These are phyloP conservation scores for Tympanuchus pallidicinctus DNA, from an alignment of 2,113 vertebrate species.

Conservation along the genomic window DNA sequence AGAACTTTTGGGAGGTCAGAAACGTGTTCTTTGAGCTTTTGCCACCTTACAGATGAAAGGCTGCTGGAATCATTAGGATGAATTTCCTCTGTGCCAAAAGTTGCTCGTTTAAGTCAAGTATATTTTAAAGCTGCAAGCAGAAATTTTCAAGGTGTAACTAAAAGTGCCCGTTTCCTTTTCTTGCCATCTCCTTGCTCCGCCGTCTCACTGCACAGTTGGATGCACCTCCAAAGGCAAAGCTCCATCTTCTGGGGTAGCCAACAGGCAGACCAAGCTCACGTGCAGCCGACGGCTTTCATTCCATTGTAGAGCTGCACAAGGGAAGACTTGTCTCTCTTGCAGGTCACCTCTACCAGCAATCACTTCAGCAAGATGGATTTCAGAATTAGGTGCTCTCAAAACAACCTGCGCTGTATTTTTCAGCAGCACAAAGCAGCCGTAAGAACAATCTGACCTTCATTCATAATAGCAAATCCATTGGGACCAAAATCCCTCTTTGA, in stretches of 20 bases:
- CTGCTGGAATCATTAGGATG: neutral
- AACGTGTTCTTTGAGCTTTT: neutral
- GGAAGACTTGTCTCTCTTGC: neutral
- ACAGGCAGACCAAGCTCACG: conserved; percentile 18
- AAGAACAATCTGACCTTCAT: conserved; percentile 51
- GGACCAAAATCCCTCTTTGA: conserved; percentile 31
- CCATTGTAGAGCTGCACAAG: conserved; percentile 8
- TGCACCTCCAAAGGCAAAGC: neutral
- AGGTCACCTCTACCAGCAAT: conserved; percentile 41
- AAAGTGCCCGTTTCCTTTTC: neutral
- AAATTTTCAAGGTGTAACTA: neutral
- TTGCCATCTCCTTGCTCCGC: neutral
- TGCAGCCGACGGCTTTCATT: conserved; percentile 5
- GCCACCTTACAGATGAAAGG: conserved; percentile 13
- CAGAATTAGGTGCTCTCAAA: conserved; percentile 16
- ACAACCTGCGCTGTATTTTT: conserved; percentile 9
- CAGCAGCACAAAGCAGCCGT: neutral
- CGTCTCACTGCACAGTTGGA: neutral
- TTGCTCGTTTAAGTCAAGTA: neutral
- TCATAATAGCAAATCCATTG: conserved; percentile 21
- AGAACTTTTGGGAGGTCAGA: conserved; percentile 22
- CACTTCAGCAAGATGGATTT: conserved; percentile 51
- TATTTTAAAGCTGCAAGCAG: neutral
- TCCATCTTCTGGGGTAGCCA: neutral
- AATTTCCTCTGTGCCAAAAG: conserved; percentile 3